Base-by-base conservation (phyloP, 2,113 vertebrate species). In the Lycocorax pyrrhopterus region DNA sequence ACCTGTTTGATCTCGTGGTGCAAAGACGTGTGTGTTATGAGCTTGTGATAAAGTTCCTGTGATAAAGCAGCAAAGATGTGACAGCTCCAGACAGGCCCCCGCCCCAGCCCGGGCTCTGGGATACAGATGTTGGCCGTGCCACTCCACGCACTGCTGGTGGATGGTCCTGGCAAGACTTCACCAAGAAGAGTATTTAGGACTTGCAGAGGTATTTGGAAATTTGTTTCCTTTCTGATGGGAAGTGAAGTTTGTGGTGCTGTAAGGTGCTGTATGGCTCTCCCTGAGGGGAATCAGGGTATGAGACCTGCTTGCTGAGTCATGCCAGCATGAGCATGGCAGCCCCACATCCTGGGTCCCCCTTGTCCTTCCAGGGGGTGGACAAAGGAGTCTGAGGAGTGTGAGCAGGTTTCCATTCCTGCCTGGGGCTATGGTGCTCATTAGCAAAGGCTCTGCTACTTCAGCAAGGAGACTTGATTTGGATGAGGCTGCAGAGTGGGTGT, bases 1-100 rank as follows among this genome's bases (percentile, higher is more conserved):
- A 90, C 94, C 92, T 93, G 88, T 90, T 96, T 96, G 93, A 96
- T 96, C 92, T 96, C 63, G 0, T 32, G 75, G 94, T 90, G 93
- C 88, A 96, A 96, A 92, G 95, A 94, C 0, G 46, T 49, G 67
- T 95, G 93, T 87, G 89, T 37, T 91, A 72, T 59, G 87, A 90
- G 94, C 75, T 86, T 26, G 90, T 74, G 75, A 95, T 95, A 83
- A 90, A 95, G 90, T 96, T 93, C 75, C 85, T 93, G 96, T 83
- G 93, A 95, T 96, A 88, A 95, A 94, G 80, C 56, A 51, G 91
- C 21, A 5, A 52, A 63, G 90, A 89, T 84, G 85, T 94, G 94
- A 92, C 90, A 93, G 96, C 88, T 84, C 72, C 88, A 92, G 80
- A 21, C 60, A 89, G 80, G 84, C 74, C 62, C 29, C 53, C 2